phyloP scores from a whole-genome alignment of 1,140 invertebrate genomes.

The Drosophila hydei region DNA sequence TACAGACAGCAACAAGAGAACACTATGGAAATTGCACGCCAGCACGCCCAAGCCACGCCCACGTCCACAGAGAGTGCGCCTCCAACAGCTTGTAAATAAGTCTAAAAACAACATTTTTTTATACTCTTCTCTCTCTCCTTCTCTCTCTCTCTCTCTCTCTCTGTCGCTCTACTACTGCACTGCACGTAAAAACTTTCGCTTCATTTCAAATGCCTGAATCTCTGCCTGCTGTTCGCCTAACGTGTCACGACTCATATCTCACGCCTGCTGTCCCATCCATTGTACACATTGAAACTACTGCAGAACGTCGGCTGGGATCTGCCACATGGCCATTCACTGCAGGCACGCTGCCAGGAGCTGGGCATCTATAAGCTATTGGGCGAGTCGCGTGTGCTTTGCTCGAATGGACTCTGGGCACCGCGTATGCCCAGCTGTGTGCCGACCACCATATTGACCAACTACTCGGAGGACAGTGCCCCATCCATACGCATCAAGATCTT shows the following conservation, averaged over 20 bases:
- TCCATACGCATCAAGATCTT: constrained; percentile 92
- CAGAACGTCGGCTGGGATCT: constrained; percentile 84
- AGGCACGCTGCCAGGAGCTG: constrained; percentile 90
- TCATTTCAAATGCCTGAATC: constrained; percentile 25
- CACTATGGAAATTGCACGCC: constrained; percentile 39
- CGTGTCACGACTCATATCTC: background rate
- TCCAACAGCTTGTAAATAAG: constrained; percentile 40
- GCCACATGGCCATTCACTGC: constrained; percentile 89
- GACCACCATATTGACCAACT: constrained; percentile 92
- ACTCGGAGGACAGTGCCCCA: constrained; percentile 93
- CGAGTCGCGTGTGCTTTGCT: constrained; percentile 88
- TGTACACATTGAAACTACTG: constrained; percentile 13
- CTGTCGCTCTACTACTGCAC: constrained; percentile 25
- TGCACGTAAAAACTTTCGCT: constrained; percentile 21
- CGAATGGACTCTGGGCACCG: constrained; percentile 91
- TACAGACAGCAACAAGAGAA: constrained; percentile 17
- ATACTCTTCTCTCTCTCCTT: constrained; percentile 36
- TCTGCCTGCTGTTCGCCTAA: constrained; percentile 8
- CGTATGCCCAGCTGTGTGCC: constrained; percentile 91
- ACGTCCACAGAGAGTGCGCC: constrained; percentile 30
- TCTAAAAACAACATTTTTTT: constrained; percentile 29
- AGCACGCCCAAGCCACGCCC: constrained; percentile 41
- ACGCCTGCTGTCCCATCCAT: background rate
- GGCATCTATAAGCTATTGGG: constrained; percentile 92
- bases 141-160: constrained; percentile 50